Evolutionary conservation across 2,113 vertebrate genomes (phyloP).

Genomic region (Erythrocercus mccallii): DNA sequence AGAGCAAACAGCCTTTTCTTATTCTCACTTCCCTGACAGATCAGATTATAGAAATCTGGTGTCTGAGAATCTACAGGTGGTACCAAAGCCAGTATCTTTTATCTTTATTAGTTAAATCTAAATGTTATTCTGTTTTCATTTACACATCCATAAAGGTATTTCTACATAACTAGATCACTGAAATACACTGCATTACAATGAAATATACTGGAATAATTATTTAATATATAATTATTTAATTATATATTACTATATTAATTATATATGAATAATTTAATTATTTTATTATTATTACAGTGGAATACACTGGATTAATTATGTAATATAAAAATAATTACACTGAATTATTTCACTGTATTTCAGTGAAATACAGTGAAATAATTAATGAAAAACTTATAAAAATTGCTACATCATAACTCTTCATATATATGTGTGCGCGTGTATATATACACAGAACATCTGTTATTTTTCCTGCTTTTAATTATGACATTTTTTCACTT

Average conservation of each 20-base stretch:
- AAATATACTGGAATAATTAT: not conserved
- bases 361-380: not conserved
- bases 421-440: no score
- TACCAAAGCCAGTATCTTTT: not conserved
- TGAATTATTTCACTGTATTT: not conserved
- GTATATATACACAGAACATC: fast-evolving
- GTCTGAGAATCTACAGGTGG: not conserved
- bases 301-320: not conserved
- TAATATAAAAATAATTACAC: not conserved
- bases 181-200: not conserved
- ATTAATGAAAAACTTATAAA: not conserved
- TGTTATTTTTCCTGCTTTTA: not conserved
- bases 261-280: not conserved
- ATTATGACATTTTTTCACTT: not conserved
- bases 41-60: not conserved
- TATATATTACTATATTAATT: not conserved
- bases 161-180: not conserved
- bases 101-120: not conserved
- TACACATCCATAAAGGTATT: not conserved
- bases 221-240: not conserved
- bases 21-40: not conserved
- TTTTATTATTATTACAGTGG: not conserved
- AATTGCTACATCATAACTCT: not conserved
- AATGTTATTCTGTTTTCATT: not conserved
- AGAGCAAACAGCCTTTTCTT: not conserved